Percentiles rank a stretch among this genome's conserved stretches.
phyloP scores from a whole-genome alignment of 2,113 vertebrate species.

The Dendrocopos noguchii region DNA sequence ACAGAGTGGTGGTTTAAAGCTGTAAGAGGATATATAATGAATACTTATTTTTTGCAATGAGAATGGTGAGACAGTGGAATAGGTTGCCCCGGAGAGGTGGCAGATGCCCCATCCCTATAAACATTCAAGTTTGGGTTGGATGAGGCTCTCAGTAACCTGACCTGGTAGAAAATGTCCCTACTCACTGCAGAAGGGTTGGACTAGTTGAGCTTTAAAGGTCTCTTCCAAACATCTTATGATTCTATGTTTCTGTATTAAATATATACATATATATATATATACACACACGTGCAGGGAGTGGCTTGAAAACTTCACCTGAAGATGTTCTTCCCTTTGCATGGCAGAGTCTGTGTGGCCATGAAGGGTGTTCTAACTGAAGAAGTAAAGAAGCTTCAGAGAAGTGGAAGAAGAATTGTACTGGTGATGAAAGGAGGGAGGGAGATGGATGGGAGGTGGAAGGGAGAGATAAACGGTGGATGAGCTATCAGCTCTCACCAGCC shows the following conservation, averaged over 20 bases:
- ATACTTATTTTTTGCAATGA: background rate
- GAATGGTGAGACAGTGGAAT: background rate
- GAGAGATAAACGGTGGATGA: background rate
- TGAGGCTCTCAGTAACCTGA: background rate
- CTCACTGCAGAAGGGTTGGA: background rate
- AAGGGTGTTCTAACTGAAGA: background rate
- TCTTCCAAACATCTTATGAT: background rate
- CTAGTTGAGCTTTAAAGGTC: background rate
- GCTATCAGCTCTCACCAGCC: background rate
- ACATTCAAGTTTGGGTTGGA: background rate
- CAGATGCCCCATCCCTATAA: background rate
- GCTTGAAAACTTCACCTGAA: background rate
- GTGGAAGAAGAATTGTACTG: background rate
- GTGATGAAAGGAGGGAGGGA: background rate
- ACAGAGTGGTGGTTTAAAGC: background rate
- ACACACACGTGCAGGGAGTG: rapidly evolving
- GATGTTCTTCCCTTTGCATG: background rate
- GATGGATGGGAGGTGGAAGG: background rate
- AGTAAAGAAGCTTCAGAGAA: background rate
- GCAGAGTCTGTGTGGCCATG: rapidly evolving
- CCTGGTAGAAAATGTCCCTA: background rate
- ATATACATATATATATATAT: too few species aligned
- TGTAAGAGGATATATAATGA: background rate
- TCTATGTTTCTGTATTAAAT: background rate
- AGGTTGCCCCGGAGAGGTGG: background rate